Percentiles rank a stretch among this genome's conserved stretches.
Conservation (phyloP, 2,113 vertebrate genomes). For the Sclerurus mexicanus region DNA sequence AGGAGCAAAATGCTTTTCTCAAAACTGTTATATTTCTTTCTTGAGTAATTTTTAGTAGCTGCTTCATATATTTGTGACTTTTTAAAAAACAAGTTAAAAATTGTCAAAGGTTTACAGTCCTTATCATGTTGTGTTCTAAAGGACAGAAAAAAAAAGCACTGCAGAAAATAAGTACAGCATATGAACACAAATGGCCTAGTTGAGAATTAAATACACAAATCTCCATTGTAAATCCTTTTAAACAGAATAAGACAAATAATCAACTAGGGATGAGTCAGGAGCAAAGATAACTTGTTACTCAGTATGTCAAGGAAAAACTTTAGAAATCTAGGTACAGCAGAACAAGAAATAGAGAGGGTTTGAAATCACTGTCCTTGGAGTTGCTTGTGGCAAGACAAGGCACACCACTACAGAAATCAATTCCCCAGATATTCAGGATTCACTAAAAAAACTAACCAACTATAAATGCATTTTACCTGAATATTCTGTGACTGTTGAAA, state of each 20-base stretch:
- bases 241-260: not conserved
- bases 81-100: not conserved
- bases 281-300: not conserved
- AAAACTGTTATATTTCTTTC: not conserved
- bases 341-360: not conserved
- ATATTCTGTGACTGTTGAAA: not conserved
- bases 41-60: not conserved
- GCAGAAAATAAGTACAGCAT: not conserved
- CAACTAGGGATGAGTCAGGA: not conserved
- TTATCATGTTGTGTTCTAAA: not conserved
- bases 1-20: not conserved
- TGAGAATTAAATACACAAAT: not conserved
- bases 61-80: not conserved
- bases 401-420: not conserved
- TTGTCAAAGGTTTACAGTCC: not conserved
- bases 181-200: not conserved
- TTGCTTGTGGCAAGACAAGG: not conserved
- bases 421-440: not conserved
- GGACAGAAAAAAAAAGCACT: not conserved
- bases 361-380: not conserved
- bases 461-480: not conserved
- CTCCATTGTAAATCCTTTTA: not conserved
- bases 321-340: not conserved
- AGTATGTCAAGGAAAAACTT: not conserved
- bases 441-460: not conserved